A percentile compares a stretch with the other conserved stretches of the same genome.
Evolutionary conservation across 2,888 invertebrate species (phyloP).

Genomic region (Drosophila trichaetosa): DNA sequence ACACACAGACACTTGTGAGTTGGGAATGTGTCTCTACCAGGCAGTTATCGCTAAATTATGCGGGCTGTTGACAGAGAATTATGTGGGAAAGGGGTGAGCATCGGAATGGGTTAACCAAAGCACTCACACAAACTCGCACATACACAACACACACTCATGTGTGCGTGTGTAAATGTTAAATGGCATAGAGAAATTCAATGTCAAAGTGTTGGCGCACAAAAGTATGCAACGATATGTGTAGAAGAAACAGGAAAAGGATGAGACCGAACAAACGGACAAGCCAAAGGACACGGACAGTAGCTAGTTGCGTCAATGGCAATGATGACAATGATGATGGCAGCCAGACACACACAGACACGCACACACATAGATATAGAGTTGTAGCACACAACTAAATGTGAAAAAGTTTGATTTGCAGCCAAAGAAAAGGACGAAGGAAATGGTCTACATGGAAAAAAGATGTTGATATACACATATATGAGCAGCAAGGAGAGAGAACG

Average conservation of each 20-base stretch:
- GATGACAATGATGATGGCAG: slow-evolving; percentile 67
- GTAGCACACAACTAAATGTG: slow-evolving; percentile 46
- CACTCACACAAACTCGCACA: slow-evolving; percentile 17
- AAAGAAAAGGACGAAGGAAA: slow-evolving; percentile 52
- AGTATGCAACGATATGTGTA: slow-evolving; percentile 57
- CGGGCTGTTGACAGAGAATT: slow-evolving; percentile 51
- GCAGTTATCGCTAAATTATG: slow-evolving; percentile 61
- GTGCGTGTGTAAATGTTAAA: slow-evolving; percentile 46
- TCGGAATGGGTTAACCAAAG: slow-evolving; percentile 21
- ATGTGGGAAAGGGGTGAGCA: slow-evolving; percentile 2
- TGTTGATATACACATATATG: slow-evolving; percentile 49
- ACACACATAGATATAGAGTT: slow-evolving; percentile 5
- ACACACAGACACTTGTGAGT: slow-evolving; percentile 5
- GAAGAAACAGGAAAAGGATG: slow-evolving; percentile 22
- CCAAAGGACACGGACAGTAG: slow-evolving; percentile 34
- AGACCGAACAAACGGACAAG: slow-evolving; percentile 17
- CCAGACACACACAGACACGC: slow-evolving; percentile 19
- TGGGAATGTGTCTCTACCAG: slow-evolving; percentile 45
- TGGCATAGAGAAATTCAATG: slow-evolving; percentile 75
- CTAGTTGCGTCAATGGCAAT: slow-evolving; percentile 52
- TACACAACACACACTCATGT: slow-evolving; percentile 7
- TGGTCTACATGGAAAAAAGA: slow-evolving; percentile 62
- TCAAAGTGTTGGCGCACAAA: slow-evolving; percentile 68
- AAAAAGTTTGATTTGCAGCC: slow-evolving; percentile 66
- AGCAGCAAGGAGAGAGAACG: slow-evolving; percentile 45